Percentiles rank a stretch among this genome's conserved stretches.
phyloP scores from a whole-genome alignment of 2,113 vertebrate species.

The Thomomys bottae region DNA sequence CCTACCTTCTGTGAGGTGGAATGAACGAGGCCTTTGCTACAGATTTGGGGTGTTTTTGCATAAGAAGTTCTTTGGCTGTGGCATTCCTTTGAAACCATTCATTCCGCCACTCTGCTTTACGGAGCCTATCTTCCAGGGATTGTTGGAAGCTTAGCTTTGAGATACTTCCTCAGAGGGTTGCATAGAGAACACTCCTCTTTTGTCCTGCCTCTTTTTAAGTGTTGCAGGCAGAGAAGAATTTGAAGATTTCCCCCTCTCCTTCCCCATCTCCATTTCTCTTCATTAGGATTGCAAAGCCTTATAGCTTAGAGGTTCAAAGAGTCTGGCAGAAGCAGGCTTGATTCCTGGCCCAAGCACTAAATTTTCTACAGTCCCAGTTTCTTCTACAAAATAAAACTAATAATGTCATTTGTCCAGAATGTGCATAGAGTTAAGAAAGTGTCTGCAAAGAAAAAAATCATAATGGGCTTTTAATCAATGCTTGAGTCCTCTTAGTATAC shows the following conservation, averaged over 20 bases:
- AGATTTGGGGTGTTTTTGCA: conserved; percentile 73
- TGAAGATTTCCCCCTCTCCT: conserved; percentile 33
- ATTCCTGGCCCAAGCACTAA: conserved; percentile 9
- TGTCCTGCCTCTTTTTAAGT: conserved; percentile 65
- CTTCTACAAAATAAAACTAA: conserved; percentile 30
- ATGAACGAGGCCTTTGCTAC: conserved; percentile 76
- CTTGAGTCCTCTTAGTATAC: neutral
- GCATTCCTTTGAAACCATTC: conserved; percentile 65
- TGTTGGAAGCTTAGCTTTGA: conserved; percentile 59
- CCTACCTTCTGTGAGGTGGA: conserved; percentile 81
- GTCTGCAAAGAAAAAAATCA: neutral
- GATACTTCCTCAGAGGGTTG: conserved; percentile 62
- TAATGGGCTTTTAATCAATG: neutral
- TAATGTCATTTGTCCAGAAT: neutral
- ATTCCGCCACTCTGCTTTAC: neutral
- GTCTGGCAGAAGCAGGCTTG: neutral
- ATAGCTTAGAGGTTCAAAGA: conserved; percentile 22
- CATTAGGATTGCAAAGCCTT: conserved; percentile 46
- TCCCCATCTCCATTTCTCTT: conserved; percentile 33
- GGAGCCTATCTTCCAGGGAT: conserved; percentile 42
- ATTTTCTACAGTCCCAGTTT: conserved; percentile 20
- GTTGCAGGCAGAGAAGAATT: conserved; percentile 5
- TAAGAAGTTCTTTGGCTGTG: conserved; percentile 57
- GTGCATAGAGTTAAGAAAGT: neutral
- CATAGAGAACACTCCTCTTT: conserved; percentile 59